Evolutionary conservation across 1,140 invertebrate species (phyloP), one percentile per base, ranked within the genome.

Genomic region (Dendroctonus ponderosae): DNA sequence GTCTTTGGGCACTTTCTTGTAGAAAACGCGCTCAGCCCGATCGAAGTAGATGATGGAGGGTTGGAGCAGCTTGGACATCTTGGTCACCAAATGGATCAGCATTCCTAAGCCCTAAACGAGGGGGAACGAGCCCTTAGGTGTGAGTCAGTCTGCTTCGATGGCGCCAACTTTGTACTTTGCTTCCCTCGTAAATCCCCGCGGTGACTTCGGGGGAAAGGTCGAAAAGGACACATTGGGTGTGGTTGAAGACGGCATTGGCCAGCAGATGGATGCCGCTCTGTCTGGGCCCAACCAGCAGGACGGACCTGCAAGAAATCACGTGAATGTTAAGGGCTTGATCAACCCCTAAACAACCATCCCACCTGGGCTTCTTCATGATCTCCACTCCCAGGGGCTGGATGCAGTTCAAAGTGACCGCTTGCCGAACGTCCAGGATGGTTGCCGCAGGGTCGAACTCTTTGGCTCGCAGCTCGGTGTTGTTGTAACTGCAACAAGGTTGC

Each of bases 31-130:
- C 72, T 96, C 93, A 37, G 88, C 92, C 40, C 86, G 83, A 60
- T 90, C 87, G 68, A 96, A 87, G 67, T 89, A 87, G 72, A 95
- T 90, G 0, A 96, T 84, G 3, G 91, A 86, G 0, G 93, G 93
- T 77, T 94, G 89, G 57, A 92, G 80, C 7, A 91, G 56, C 72
- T 82, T 82, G 41, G 85, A 82, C 62, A 87, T 80, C 81, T 81
- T 80, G 41, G 78, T 78, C 14, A 80, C 67, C n/a, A 76, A 74
- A 14, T 74, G 69, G 46, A 80, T 74, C 73, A 84, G 76, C 63
- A 72, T 79, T 70, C 79, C 80, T 57, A 80, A 56, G 7, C 71
- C 75, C 72, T 75, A 39, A n/a, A 58, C 12, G 7, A 52, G 15
- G 11, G 3, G 9, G 9, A 1, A 46, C 44, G 3, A 11, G 12